Evolutionary conservation across 2,113 vertebrate species (phyloP).

Genomic region (Pomatostomus ruficeps): DNA sequence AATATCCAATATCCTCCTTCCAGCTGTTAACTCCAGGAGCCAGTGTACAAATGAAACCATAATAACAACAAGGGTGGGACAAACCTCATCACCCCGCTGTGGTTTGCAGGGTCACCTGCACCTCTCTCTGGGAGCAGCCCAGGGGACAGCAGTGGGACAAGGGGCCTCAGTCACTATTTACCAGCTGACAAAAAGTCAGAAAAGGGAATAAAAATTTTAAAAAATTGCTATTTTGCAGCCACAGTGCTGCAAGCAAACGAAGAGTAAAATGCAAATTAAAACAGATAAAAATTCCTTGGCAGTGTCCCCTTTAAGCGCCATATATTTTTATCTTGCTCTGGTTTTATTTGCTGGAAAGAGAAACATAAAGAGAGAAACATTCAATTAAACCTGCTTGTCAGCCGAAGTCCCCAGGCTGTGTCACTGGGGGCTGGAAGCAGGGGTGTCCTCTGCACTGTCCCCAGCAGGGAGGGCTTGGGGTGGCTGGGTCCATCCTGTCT

Average conservation of each 20-base stretch:
- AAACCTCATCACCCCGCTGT: rapidly evolving
- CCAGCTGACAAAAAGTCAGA: not conserved
- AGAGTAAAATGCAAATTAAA: conserved; percentile 29
- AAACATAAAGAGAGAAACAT: conserved; percentile 40
- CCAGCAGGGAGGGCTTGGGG: not conserved
- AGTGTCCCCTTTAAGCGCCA: conserved; percentile 42
- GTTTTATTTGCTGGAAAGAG: conserved; percentile 47
- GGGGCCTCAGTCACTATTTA: not conserved
- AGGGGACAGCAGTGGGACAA: not conserved
- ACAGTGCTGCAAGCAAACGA: not conserved
- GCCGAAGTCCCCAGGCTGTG: not conserved
- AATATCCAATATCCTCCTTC: not conserved
- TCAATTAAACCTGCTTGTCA: conserved; percentile 19
- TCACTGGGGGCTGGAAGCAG: not conserved
- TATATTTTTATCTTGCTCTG: conserved; percentile 42
- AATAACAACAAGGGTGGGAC: not conserved
- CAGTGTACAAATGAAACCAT: not conserved
- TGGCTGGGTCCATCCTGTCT: not conserved
- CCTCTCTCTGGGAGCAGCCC: not conserved
- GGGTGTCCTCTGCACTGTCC: not conserved
- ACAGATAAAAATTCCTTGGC: conserved; percentile 17
- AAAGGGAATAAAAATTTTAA: rapidly evolving
- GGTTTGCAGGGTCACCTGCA: not conserved
- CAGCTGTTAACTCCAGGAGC: not conserved
- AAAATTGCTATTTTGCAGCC: not conserved